Percentiles rank a stretch among this genome's conserved stretches.
Evolutionary conservation across 1,140 invertebrate genomes (phyloP).

Genomic region (Hermetia illucens): DNA sequence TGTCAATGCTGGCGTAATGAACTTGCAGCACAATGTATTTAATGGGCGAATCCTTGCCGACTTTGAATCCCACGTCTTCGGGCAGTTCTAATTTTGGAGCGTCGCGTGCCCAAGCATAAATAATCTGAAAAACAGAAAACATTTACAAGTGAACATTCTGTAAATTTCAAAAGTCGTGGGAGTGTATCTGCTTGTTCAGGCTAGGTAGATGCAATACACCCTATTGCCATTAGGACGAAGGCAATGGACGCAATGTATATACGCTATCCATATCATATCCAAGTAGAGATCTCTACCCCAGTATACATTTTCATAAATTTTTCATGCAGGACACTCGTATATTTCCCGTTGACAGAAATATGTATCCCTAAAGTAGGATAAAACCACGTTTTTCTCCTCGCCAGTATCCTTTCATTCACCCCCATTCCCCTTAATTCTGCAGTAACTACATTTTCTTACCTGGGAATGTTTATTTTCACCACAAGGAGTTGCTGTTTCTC

Average conservation of each 20-base stretch:
- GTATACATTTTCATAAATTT: no score
- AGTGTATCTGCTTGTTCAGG: no score
- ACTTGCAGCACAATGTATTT: conserved; percentile 83
- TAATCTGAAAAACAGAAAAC: conserved; percentile 42
- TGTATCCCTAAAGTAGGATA: no score
- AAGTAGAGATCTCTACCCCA: no score
- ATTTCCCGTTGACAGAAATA: no score
- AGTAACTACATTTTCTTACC: conserved; percentile 10
- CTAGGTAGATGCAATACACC: conserved; percentile 1
- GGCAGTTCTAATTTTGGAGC: conserved; percentile 78
- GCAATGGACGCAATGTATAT: neutral
- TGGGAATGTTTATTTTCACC: conserved; percentile 44
- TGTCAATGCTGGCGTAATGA: conserved; percentile 68
- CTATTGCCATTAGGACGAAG: neutral
- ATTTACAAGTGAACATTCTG: no score
- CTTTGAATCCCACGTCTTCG: conserved; percentile 66
- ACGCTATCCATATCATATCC: no score
- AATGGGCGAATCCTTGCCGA: conserved; percentile 54
- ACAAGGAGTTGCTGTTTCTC: conserved; percentile 49
- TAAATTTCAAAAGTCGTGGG: no score
- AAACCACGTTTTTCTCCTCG: no score
- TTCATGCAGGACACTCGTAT: no score
- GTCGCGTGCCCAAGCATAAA: conserved; percentile 96
- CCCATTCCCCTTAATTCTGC: no score
- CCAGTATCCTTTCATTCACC: no score